Evolutionary conservation across 2,113 vertebrate species (phyloP).

Genomic region (Cepphus grylle): DNA sequence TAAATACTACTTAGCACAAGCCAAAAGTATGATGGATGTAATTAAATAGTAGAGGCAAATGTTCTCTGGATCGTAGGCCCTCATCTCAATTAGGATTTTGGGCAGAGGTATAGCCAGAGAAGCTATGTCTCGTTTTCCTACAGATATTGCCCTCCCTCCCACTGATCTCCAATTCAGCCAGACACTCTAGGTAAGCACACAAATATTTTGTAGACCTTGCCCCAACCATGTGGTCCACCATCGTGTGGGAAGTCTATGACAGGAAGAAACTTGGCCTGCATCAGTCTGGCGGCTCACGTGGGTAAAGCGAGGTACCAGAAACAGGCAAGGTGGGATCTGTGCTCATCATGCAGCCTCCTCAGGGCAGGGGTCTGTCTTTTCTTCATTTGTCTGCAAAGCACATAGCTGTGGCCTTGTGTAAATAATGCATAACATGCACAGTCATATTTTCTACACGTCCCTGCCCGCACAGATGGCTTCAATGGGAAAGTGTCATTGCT

Average conservation of each 20-base stretch:
- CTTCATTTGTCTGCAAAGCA: slow-evolving; percentile 29
- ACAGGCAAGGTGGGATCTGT: neutral
- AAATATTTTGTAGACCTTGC: neutral
- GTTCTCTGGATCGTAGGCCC: neutral
- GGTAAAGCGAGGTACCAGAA: neutral
- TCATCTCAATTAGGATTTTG: neutral
- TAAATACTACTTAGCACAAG: neutral
- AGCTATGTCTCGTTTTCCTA: neutral
- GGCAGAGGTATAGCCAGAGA: neutral
- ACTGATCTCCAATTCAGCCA: neutral
- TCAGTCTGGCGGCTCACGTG: rapidly evolving
- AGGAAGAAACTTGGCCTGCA: neutral
- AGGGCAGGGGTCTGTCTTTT: slow-evolving; percentile 1
- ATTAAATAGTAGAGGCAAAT: neutral
- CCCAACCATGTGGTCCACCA: neutral
- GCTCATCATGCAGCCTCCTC: neutral
- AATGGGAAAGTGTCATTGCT: slow-evolving; percentile 3
- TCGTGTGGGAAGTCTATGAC: neutral
- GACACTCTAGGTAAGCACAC: neutral
- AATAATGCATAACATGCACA: slow-evolving; percentile 58
- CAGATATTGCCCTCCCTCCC: neutral
- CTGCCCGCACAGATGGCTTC: neutral
- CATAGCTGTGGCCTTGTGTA: slow-evolving; percentile 19
- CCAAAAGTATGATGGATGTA: neutral
- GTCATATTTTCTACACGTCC: slow-evolving; percentile 10